These are phyloP conservation scores for Coenonympha arcania DNA, from an alignment of 2,888 invertebrate genomes.

Conservation along the genomic window DNA sequence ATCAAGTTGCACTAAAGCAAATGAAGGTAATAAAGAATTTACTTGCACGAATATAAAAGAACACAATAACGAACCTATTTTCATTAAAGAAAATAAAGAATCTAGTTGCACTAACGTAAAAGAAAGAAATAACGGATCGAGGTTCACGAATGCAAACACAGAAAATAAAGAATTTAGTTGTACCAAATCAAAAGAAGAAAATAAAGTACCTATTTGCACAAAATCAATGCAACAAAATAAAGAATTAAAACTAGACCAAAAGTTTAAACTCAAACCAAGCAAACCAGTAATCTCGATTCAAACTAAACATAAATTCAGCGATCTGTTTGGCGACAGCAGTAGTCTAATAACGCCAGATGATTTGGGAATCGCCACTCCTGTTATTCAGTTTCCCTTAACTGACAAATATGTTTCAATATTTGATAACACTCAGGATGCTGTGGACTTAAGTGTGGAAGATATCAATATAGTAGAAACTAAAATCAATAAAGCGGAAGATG, in stretches of 20 bases:
- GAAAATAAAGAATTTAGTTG: no score
- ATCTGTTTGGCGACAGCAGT: conserved; percentile 60
- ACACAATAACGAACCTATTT: conserved; percentile 31
- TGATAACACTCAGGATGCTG: conserved; percentile 56
- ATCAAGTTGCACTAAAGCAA: conserved; percentile 27
- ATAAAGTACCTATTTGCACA: no score
- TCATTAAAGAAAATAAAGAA: no score
- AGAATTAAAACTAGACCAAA: not conserved
- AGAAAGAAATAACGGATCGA: conserved; percentile 26
- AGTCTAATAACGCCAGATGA: conserved; percentile 66
- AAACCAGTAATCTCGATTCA: conserved; percentile 19
- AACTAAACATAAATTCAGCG: conserved; percentile 43
- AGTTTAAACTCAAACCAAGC: not conserved
- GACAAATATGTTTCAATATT: conserved; percentile 41
- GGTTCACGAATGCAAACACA: conserved; percentile 28
- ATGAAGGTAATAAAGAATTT: conserved; percentile 18
- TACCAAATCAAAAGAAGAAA: conserved; percentile 26
- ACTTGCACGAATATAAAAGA: no score
- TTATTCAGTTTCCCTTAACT: conserved; percentile 22
- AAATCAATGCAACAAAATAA: no score
- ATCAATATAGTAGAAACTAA: conserved; percentile 13
- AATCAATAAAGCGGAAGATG: not conserved
- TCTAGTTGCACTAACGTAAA: conserved; percentile 28
- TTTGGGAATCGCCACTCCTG: conserved; percentile 41
- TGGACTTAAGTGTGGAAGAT: conserved; percentile 35